Evolutionary conservation across 2,888 invertebrate species (phyloP).

Genomic region (Tholera decimalis): DNA sequence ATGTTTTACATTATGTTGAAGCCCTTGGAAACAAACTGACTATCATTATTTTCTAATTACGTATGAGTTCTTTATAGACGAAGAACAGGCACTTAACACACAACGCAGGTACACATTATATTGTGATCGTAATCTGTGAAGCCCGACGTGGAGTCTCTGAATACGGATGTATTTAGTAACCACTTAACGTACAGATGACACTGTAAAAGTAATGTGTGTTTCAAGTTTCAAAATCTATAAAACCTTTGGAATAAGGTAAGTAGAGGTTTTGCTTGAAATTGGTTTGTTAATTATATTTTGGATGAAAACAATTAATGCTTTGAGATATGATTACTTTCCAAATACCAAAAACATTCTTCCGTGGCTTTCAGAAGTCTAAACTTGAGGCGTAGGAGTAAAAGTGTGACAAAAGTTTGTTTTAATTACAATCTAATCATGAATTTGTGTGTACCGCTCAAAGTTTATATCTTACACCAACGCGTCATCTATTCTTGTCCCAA

Average conservation of each 20-base stretch:
- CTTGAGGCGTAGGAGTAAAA: background rate
- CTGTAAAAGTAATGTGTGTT: conserved; percentile 5
- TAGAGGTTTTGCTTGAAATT: conserved; percentile 2
- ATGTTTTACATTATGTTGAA: background rate
- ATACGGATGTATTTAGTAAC: conserved; percentile 24
- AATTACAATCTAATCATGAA: conserved; percentile 50
- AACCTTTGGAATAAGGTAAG: background rate
- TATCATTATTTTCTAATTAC: conserved; percentile 16
- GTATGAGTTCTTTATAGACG: conserved; percentile 14
- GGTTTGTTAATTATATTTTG: conserved; percentile 8
- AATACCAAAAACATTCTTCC: conserved; percentile 11
- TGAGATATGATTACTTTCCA: conserved; percentile 9
- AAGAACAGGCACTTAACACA: conserved; percentile 26
- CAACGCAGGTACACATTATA: conserved; percentile 25
- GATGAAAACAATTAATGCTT: conserved; percentile 7
- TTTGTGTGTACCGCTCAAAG: conserved; percentile 49
- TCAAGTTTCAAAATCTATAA: conserved; percentile 2
- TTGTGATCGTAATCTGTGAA: conserved; percentile 41
- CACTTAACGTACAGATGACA: conserved; percentile 26
- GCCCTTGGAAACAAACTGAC: background rate
- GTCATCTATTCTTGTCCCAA: conserved; percentile 60
- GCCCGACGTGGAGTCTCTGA: conserved; percentile 15
- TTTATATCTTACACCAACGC: conserved; percentile 59
- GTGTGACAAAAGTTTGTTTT: conserved; percentile 16
- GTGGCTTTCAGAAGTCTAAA: conserved; percentile 8